phyloP scores from a whole-genome alignment of 1,140 invertebrate genomes.

The Drosophila nasuta region DNA sequence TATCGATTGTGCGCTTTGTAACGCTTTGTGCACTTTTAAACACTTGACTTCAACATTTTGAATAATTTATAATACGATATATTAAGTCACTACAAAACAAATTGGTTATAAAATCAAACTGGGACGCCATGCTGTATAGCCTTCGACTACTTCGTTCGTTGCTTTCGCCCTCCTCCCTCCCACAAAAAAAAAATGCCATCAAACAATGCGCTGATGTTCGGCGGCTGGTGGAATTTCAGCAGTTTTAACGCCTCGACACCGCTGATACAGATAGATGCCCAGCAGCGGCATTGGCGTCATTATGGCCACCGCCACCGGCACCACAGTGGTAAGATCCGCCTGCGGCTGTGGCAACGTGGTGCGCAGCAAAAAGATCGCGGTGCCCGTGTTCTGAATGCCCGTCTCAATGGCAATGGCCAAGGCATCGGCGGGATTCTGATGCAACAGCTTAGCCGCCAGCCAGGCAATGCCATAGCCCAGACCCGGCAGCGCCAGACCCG shows the following conservation, averaged over 20 bases:
- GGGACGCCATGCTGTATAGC: constrained; percentile 8
- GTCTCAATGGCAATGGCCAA: constrained; percentile 96
- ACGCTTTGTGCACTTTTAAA: too few relatives aligned
- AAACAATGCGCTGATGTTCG: constrained; percentile 59
- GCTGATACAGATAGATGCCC: constrained; percentile 67
- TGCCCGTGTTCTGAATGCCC: constrained; percentile 97
- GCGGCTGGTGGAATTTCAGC: constrained; percentile 1
- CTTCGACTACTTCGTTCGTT: constrained; percentile 1
- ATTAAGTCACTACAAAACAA: constrained; percentile 15
- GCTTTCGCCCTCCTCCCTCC: not conserved
- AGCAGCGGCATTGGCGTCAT: constrained; percentile 96
- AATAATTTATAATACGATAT: too few relatives aligned
- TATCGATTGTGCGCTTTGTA: too few relatives aligned
- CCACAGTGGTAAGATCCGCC: constrained; percentile 93
- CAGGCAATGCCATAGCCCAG: constrained; percentile 93
- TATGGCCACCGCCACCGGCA: constrained; percentile 95
- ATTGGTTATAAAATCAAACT: not conserved
- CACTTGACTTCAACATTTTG: too few relatives aligned
- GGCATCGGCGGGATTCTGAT: constrained; percentile 88
- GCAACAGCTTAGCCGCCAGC: constrained; percentile 86
- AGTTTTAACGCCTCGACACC: constrained; percentile 18
- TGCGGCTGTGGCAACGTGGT: constrained; percentile 89
- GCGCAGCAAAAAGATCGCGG: constrained; percentile 93
- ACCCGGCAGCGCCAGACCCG: constrained; percentile 94
- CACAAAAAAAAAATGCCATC: not conserved